Conservation (phyloP, 2,113 vertebrate species). For the Hymenochirus boettgeri region DNA sequence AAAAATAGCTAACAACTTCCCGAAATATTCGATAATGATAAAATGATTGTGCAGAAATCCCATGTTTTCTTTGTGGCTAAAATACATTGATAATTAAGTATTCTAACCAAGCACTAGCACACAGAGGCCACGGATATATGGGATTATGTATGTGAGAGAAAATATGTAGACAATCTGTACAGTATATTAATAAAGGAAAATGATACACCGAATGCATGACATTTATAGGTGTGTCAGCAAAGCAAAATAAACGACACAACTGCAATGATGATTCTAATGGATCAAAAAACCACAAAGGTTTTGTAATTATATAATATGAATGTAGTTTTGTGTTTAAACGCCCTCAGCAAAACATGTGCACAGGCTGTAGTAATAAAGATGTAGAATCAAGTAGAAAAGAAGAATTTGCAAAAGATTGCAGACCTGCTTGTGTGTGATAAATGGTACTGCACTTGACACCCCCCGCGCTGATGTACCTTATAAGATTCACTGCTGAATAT, state of each 20-base stretch:
- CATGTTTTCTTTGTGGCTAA: no score
- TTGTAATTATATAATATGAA: no score
- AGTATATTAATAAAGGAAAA: not conserved
- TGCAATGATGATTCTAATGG: conserved; percentile 45
- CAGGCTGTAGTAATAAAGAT: conserved; percentile 68
- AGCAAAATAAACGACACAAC: conserved; percentile 42
- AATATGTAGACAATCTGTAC: not conserved
- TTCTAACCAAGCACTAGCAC: conserved; percentile 56
- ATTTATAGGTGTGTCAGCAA: not conserved
- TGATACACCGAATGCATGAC: not conserved
- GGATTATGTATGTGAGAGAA: conserved; percentile 40
- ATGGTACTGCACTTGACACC: conserved; percentile 75
- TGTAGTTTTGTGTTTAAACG: no score
- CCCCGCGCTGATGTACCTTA: conserved; percentile 77
- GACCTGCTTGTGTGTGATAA: conserved; percentile 76
- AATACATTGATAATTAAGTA: no score
- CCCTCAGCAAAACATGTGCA: conserved; percentile 61
- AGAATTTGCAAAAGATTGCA: conserved; percentile 71
- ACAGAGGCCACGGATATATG: conserved; percentile 60
- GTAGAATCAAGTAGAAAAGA: conserved; percentile 69
- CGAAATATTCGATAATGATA: no score
- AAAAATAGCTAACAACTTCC: no score
- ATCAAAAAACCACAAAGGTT: not conserved
- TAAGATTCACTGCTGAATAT: conserved; percentile 87
- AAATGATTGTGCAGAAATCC: no score